Evolutionary conservation across 2,113 vertebrate genomes (phyloP), one percentile per base, ranked within the genome.

Genomic region (Recurvirostra avosetta): DNA sequence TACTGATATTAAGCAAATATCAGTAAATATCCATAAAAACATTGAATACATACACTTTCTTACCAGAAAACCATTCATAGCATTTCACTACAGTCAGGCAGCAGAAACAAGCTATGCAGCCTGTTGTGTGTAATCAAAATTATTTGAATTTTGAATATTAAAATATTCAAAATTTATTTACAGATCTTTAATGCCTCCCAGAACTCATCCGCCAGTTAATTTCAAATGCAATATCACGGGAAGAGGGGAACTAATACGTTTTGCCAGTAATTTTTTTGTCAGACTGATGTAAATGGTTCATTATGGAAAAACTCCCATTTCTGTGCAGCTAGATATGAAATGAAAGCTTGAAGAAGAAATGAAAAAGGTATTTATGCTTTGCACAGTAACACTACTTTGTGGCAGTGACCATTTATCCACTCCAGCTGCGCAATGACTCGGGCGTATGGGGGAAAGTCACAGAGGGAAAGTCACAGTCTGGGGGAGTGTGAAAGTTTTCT

Each of bases 111-210:
- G 78, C n/a, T 32, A 5, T 40, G 58, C 59, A 86, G 34, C 47
- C 23, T 80, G 22, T 53, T 74, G 14, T 68, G 12, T 66, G 38
- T 84, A 59, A 68, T 74, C 40, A 53, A 61, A 72, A 29, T n/a
- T 18, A 43, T 76, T 91, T 93, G 70, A 86, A 81, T 90, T 81
- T 58, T 93, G 53, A 74, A 87, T 88, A 95, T 82, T 82, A 87
- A 94, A 66, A 79, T 93, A 83, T 83, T 94, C 22, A 38, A 30
- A 74, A 94, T 79, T 53, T 87, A 34, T 50, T 93, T 71, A 26
- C 34, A 92, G 84, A 70, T 19, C 9, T 63, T 63, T 86, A 91
- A 85, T 76, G 68, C 41, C 68, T 71, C 76, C 34, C 23, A 21
- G 76, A 84, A 88, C 8, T 72, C 93, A 76, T n/a, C 55, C 87